These are phyloP conservation scores for Urechis unicinctus DNA, from an alignment of 2,888 invertebrate genomes.

Conservation along the genomic window DNA sequence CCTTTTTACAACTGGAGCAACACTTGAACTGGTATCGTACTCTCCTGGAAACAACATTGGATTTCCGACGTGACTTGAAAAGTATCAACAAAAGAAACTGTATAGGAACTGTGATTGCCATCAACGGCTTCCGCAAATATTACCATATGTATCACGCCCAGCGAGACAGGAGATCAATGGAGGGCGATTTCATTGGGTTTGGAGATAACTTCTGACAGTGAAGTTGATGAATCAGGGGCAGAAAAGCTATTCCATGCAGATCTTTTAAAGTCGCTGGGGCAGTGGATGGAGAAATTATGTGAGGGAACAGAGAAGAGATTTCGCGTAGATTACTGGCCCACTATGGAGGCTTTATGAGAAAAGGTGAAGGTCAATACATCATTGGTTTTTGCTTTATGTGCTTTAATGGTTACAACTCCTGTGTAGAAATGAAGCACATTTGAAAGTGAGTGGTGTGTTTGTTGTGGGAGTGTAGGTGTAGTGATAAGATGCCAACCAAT, in stretches of 20 bases:
- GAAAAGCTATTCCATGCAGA: slow-evolving; percentile 28
- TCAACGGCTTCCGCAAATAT: slow-evolving; percentile 95
- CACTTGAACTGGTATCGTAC: slow-evolving; percentile 90
- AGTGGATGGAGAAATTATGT: slow-evolving; percentile 73
- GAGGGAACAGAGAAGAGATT: background rate
- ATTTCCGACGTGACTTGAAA: slow-evolving; percentile 71
- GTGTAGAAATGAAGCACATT: background rate
- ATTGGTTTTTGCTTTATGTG: background rate
- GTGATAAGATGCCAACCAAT: no score
- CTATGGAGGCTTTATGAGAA: background rate
- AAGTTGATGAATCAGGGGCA: slow-evolving; percentile 19
- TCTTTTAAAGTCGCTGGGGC: slow-evolving; percentile 72
- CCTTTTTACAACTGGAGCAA: slow-evolving; percentile 85
- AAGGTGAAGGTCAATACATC: background rate
- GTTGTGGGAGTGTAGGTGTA: no score
- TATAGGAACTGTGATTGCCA: slow-evolving; percentile 74
- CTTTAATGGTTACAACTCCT: no score
- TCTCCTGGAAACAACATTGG: slow-evolving; percentile 61
- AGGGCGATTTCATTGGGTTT: slow-evolving; percentile 15
- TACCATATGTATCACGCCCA: slow-evolving; percentile 89
- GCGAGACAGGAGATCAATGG: background rate
- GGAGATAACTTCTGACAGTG: slow-evolving; percentile 4
- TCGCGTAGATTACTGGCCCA: background rate
- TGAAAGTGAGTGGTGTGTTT: background rate
- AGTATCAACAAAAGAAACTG: slow-evolving; percentile 82